These are phyloP conservation scores for Rhizoglyphus robini DNA, from an alignment of 1,140 invertebrate genomes.

Conservation along the genomic window DNA sequence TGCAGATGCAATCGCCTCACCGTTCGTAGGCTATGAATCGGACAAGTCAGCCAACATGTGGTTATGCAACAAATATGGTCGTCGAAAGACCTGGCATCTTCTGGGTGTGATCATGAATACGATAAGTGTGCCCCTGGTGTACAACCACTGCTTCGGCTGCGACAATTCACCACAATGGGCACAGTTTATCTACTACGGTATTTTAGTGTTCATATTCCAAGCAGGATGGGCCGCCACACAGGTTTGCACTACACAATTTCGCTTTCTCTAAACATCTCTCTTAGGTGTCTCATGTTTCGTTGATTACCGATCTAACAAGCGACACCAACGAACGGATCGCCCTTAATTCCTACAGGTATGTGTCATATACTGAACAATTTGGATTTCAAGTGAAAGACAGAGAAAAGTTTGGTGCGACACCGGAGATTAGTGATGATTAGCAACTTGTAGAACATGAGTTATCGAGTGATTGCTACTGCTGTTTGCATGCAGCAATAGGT, in stretches of 20 bases:
- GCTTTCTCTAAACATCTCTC: too few species aligned
- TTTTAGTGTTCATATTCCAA: conserved; percentile 85
- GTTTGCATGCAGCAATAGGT: too few species aligned
- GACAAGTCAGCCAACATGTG: conserved; percentile 51
- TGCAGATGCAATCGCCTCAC: conserved; percentile 72
- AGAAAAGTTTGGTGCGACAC: too few species aligned
- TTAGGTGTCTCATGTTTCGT: conserved; percentile 80
- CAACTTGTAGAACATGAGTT: too few species aligned
- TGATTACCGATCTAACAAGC: conserved; percentile 57
- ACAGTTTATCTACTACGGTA: conserved; percentile 68
- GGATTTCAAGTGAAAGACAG: not conserved
- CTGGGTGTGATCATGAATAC: conserved; percentile 47
- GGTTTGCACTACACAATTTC: too few species aligned
- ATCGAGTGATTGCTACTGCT: too few species aligned
- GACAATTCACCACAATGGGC: conserved; percentile 47
- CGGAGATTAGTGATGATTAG: too few species aligned
- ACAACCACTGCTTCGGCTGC: conserved; percentile 62
- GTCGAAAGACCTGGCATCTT: conserved; percentile 80
- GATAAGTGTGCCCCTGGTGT: conserved; percentile 74
- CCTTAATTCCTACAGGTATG: conserved; percentile 66
- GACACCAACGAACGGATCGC: conserved; percentile 54
- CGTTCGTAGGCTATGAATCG: conserved; percentile 72
- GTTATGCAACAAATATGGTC: conserved; percentile 53
- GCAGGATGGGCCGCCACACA: conserved; percentile 79
- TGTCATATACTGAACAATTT: conserved; percentile 34